These are phyloP conservation scores for Schrankia costaestrigalis DNA, from an alignment of 2,888 invertebrate genomes.

Conservation along the genomic window DNA sequence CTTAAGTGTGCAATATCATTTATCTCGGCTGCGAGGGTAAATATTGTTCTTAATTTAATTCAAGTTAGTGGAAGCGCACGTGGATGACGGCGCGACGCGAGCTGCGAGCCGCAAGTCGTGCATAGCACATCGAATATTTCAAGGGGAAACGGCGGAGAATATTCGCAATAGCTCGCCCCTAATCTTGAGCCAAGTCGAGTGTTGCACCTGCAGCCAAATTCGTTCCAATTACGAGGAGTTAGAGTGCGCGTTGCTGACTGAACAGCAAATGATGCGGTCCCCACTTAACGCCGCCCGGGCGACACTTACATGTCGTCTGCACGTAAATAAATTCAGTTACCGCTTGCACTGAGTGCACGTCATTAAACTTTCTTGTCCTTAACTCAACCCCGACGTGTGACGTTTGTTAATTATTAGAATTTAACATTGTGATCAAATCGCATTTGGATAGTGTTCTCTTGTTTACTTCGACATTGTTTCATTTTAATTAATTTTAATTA, in stretches of 20 bases:
- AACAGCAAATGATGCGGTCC: conserved; percentile 79
- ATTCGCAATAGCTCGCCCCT: conserved; percentile 74
- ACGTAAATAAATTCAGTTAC: conserved; percentile 74
- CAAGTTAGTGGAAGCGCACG: conserved; percentile 63
- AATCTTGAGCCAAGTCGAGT: conserved; percentile 79
- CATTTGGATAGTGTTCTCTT: conserved; percentile 23
- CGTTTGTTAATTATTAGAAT: conserved; percentile 62
- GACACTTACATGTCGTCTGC: conserved; percentile 72
- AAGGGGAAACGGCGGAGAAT: conserved; percentile 64
- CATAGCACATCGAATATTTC: conserved; percentile 75
- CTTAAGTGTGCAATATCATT: conserved; percentile 75
- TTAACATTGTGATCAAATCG: conserved; percentile 40
- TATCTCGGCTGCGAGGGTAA: conserved; percentile 71
- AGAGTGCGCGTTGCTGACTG: conserved; percentile 74
- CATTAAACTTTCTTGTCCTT: conserved; percentile 75
- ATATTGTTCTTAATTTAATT: conserved; percentile 80
- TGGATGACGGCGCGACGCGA: conserved; percentile 52
- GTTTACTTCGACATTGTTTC: conserved; percentile 21
- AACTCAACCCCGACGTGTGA: conserved; percentile 51
- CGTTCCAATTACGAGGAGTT: conserved; percentile 79
- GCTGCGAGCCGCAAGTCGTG: conserved; percentile 64
- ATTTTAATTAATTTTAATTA: too few relatives aligned
- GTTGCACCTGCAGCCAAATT: conserved; percentile 80
- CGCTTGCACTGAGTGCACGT: conserved; percentile 65
- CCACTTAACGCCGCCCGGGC: conserved; percentile 66